A percentile compares a stretch with the other conserved stretches of the same genome.
These are phyloP conservation scores for Anneissia japonica DNA, from an alignment of 35 echinoderm and acorn worm species.

Conservation along the genomic window DNA sequence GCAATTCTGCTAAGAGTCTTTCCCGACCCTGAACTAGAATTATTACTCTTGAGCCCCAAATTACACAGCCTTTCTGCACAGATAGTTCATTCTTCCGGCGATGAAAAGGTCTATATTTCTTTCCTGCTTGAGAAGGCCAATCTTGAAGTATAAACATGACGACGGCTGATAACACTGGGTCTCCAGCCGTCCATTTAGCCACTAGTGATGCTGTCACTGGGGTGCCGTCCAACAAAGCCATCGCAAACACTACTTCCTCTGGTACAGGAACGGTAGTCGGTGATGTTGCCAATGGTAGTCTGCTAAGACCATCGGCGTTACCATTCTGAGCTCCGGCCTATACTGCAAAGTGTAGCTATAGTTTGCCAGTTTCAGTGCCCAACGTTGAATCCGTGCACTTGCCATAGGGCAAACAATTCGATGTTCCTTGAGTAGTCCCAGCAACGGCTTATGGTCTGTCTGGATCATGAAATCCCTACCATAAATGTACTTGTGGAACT, in stretches of 20 bases:
- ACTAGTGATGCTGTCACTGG: background rate
- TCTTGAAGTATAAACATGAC: background rate
- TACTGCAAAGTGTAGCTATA: conserved; percentile 39
- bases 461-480: conserved; percentile 22
- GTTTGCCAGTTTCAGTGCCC: conserved; percentile 49
- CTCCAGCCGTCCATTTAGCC: conserved; percentile 10
- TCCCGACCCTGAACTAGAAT: conserved; percentile 33
- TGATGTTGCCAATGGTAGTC: conserved; percentile 17
- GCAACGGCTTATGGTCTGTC: conserved; percentile 55
- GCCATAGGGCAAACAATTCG: background rate
- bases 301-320: conserved; percentile 54
- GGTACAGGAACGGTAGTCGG: conserved; percentile 1
- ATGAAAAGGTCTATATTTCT: background rate
- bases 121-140: background rate
- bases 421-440: conserved; percentile 23
- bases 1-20: conserved; percentile 35
- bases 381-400: no score
- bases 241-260: conserved; percentile 15
- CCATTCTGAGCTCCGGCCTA: background rate
- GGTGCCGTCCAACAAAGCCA: background rate
- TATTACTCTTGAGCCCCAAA: conserved; percentile 45
- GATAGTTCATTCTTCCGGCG: conserved; percentile 4
- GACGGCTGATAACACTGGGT: conserved; percentile 9
- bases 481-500: conserved; percentile 58
- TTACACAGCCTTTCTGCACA: background rate